phyloP scores from a whole-genome alignment of 2,113 vertebrate species.

The Phyllopteryx taeniolatus region DNA sequence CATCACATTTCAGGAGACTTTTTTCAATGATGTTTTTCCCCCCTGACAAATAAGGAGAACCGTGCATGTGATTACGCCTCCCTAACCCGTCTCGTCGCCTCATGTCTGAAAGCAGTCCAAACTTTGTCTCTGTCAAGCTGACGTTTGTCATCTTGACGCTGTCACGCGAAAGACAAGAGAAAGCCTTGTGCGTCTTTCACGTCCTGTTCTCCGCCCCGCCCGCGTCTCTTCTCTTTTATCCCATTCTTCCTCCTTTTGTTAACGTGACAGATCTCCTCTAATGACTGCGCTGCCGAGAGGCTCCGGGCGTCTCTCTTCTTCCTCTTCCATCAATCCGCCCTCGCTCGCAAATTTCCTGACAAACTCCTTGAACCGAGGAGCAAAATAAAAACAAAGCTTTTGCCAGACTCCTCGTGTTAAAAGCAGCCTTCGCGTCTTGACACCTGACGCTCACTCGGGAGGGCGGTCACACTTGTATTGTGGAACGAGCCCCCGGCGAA shows the following conservation, averaged over 20 bases:
- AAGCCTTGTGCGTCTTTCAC: neutral
- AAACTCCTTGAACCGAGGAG: constrained; percentile 54
- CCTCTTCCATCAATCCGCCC: constrained; percentile 24
- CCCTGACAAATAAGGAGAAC: neutral
- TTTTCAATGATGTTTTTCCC: neutral
- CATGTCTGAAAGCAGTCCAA: neutral
- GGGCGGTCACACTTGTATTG: neutral
- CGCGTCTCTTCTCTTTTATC: constrained; percentile 58
- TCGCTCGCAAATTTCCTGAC: constrained; percentile 44
- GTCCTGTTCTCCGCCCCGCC: constrained; percentile 10
- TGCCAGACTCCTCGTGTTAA: neutral
- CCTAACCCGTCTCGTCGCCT: neutral
- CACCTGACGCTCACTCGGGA: constrained; percentile 29
- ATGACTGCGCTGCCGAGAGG: constrained; percentile 62
- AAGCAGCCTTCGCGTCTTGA: constrained; percentile 34
- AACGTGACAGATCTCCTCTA: constrained; percentile 75
- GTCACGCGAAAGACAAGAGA: neutral
- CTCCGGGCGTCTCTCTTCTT: constrained; percentile 44
- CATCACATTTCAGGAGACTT: neutral
- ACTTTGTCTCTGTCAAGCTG: neutral
- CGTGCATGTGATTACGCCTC: neutral
- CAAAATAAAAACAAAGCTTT: constrained; percentile 47
- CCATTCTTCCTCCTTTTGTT: constrained; percentile 70
- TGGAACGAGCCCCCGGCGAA: constrained; percentile 26
- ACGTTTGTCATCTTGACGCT: neutral